Base-by-base conservation (phyloP, 2,888 invertebrate species). In the Drosophila kuntzei region DNA sequence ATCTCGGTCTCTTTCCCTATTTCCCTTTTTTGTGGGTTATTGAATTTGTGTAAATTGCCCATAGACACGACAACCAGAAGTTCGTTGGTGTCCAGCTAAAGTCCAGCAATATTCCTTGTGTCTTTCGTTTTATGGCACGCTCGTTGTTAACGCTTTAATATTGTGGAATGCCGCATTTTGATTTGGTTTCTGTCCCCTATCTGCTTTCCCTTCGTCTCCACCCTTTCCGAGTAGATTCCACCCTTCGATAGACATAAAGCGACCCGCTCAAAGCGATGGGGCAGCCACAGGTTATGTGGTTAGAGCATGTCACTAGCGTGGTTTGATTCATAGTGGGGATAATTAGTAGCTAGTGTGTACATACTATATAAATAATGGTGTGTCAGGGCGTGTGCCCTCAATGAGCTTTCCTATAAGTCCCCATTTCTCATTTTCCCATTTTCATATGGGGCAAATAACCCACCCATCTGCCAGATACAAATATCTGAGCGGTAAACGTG, bases 11-110 rank as follows among this genome's bases (percentile, higher is more conserved):
- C 3, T n/a, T 1, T 44, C 16, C 7, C 32, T 50, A 58, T 37
- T 47, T 60, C 61, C 16, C 55, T 39, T n/a, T 16, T 22, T 69
- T 61, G 70, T 70, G 70, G 68, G 61, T 80, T 81, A 75, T 80
- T 76, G 78, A 84, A 85, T 79, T 89, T 79, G 75, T 79, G 77
- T 79, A 89, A 86, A 86, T 85, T 89, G 65, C 82, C 69, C 6
- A 18, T 47, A 71, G 76, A 81, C 85, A 85, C 85, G 85, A 64
- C 63, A 84, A 7, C 27, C 8, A 46, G 53, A 46, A 55, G 60
- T 62, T 62, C 53, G 43, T 57, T 62, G 55, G n/a, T 57, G 60
- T 67, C 54, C 78, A 60, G 25, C 34, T 41, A 53, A 63, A 18
- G 41, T 54, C 50, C 59, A 44, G 34, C 65, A 18, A 18, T 16